phyloP scores from a whole-genome alignment of 2,888 invertebrate genomes.

The Ophion slaviceki region DNA sequence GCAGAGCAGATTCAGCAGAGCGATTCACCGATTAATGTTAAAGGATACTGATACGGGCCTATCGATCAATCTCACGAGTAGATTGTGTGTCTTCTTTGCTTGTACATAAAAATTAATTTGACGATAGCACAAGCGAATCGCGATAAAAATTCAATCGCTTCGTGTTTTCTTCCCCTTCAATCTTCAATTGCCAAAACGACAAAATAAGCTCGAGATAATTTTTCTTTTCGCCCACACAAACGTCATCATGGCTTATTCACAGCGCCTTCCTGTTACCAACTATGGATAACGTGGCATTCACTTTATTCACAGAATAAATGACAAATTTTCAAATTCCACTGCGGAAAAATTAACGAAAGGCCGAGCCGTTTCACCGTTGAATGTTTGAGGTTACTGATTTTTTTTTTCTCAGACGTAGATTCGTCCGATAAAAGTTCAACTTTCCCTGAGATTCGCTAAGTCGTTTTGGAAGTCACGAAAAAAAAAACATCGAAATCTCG shows the following conservation, averaged over 20 bases:
- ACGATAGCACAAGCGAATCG: background rate
- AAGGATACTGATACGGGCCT: too few relatives aligned
- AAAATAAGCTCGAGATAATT: background rate
- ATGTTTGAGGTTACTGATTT: too few relatives aligned
- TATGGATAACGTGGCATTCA: background rate
- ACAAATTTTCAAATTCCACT: background rate
- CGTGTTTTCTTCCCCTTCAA: background rate
- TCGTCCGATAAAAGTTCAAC: too few relatives aligned
- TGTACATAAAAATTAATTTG: background rate
- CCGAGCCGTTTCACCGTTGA: too few relatives aligned
- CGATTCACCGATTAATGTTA: too few relatives aligned
- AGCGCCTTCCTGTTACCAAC: too few relatives aligned
- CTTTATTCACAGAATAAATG: background rate
- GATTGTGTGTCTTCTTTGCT: background rate
- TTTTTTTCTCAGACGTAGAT: too few relatives aligned
- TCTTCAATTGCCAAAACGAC: background rate
- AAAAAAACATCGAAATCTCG: background rate
- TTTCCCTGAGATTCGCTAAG: too few relatives aligned
- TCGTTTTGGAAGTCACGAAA: background rate
- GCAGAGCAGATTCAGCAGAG: too few relatives aligned
- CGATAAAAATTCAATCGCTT: slow-evolving; percentile 2
- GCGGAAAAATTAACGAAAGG: too few relatives aligned
- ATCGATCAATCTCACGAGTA: background rate
- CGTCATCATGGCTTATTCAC: too few relatives aligned
- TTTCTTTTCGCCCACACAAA: background rate